These are phyloP conservation scores for Drosophila colorata DNA, from an alignment of 2,888 invertebrate genomes.

Conservation along the genomic window DNA sequence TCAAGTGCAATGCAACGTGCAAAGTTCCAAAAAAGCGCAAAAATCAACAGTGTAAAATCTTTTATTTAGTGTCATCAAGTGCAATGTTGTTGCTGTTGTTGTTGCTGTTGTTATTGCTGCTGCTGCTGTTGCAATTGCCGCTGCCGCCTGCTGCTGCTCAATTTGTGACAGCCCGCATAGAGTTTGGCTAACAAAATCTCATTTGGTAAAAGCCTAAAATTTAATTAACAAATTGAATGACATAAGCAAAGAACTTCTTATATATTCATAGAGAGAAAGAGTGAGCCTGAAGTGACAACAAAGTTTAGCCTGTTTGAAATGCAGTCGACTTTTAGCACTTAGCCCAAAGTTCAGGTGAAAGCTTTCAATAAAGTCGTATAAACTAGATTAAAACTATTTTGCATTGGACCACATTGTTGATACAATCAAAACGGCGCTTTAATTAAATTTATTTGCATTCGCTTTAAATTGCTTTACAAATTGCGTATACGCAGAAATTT, in stretches of 20 bases:
- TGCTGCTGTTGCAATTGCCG: constrained; percentile 13
- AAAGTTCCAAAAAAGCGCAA: constrained; percentile 78
- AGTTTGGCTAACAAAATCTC: constrained; percentile 46
- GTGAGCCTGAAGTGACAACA: not conserved
- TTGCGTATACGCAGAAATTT: constrained; percentile 50
- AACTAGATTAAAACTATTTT: constrained; percentile 42
- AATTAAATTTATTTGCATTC: constrained; percentile 65
- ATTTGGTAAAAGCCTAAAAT: constrained; percentile 70
- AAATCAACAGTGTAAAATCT: constrained; percentile 81
- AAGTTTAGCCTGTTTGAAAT: not conserved
- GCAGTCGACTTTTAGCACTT: not conserved
- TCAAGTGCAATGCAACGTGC: constrained; percentile 81
- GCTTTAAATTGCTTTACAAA: constrained; percentile 59
- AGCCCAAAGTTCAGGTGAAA: not conserved
- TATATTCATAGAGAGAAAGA: not conserved
- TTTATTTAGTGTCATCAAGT: constrained; percentile 81
- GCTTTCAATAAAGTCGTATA: constrained; percentile 23
- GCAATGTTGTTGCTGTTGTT: constrained; percentile 44
- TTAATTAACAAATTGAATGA: constrained; percentile 73
- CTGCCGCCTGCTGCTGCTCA: constrained; percentile 38
- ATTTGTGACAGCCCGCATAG: constrained; percentile 66
- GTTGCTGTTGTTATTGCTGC: constrained; percentile 1
- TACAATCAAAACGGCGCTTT: constrained; percentile 42
- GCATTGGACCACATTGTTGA: constrained; percentile 19
- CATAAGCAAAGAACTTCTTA: constrained; percentile 15